Evolutionary conservation across 2,797 vertebrate species (phyloP).

Genomic region (Gymnothorax reevesii): DNA sequence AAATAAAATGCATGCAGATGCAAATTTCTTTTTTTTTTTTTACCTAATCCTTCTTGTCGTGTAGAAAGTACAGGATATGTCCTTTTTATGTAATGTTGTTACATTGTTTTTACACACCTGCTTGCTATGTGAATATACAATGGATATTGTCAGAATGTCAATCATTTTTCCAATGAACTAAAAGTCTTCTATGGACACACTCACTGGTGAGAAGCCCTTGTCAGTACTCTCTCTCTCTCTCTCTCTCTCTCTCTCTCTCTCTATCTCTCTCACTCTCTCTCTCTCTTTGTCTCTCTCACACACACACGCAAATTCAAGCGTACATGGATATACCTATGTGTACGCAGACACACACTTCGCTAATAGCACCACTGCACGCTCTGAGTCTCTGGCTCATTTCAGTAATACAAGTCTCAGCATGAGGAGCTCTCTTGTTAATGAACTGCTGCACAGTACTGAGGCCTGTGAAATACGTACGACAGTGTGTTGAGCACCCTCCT

Average conservation of each 20-base stretch:
- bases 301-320: too few relatives aligned
- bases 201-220: too few relatives aligned
- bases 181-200: too few relatives aligned
- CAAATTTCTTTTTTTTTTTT: neutral
- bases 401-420: neutral
- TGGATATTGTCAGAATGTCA: too few relatives aligned
- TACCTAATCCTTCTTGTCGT: neutral
- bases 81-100: too few relatives aligned
- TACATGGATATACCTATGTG: too few relatives aligned
- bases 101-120: too few relatives aligned
- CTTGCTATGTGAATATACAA: too few relatives aligned
- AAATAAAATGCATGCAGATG: neutral
- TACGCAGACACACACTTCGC: neutral
- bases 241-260: too few relatives aligned
- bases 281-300: neutral
- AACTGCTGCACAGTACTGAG: neutral
- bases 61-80: neutral
- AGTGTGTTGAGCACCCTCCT: slow-evolving; percentile 5
- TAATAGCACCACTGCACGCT: neutral
- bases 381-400: neutral
- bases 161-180: too few relatives aligned
- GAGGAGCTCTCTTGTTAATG: neutral
- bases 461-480: neutral
- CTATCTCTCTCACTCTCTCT: too few relatives aligned
- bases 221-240: too few relatives aligned